Evolutionary conservation across 2,888 invertebrate species (phyloP), one percentile per base, ranked within the genome.

Genomic region (Leptinotarsa juncta): DNA sequence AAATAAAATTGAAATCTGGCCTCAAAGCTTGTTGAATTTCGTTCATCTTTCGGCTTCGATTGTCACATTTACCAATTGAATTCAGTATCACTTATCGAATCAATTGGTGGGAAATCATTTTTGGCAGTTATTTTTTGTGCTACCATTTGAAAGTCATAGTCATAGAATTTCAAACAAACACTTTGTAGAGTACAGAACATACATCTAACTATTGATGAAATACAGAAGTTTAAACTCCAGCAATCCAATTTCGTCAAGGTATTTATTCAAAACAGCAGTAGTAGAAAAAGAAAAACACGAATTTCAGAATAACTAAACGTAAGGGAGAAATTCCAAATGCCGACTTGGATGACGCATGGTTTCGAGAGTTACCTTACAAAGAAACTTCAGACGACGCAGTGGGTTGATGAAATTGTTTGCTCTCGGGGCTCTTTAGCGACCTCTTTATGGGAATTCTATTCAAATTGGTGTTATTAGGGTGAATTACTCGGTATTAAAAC

Each of bases 381-480:
- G 57, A 23, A 57, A 23, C 57, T 57, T 57, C 57, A 57, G 23
- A 57, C 20, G 23, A 62, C n/a, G 62, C 62, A 42, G 32, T 18
- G 42, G 42, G 26, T 16, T 18, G 18, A 62, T 62, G 74, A 72
- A 77, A 77, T 74, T 77, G 74, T 77, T 77, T 70, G 70, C 72
- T 67, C 69, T 65, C n/a, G 55, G 48, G 67, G 73, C 73, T 50
- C 20, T 70, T 67, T 65, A 73, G 65, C 67, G 67, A 32, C 57
- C 71, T 74, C 70, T 77, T 72, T 68, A 74, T 72, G 72, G 72
- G 70, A 57, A 72, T 72, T 70, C 65, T 70, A 72, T 74, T 69
- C 77, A 74, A 72, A 74, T 72, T 72, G 55, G 70, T 72, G 70
- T 77, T 74, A 70, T 76, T 74, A 74, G 67, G 65, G 65, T 65